Conservation (phyloP, 1,140 invertebrate genomes). For the Polypedilum vanderplanki region DNA sequence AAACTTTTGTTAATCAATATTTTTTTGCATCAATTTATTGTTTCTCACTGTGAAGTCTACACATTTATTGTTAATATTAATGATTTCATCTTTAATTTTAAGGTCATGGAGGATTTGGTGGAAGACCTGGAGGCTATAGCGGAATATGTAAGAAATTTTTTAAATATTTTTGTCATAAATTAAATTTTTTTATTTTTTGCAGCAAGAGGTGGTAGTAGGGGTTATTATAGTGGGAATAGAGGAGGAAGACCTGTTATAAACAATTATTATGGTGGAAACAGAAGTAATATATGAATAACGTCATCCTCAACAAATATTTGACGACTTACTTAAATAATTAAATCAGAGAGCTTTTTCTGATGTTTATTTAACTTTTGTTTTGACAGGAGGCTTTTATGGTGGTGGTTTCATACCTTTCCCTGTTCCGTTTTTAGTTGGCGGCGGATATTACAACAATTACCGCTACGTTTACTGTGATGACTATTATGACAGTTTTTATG, state of each 20-base stretch:
- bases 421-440: neutral
- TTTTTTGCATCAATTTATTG: too few relatives aligned
- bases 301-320: neutral
- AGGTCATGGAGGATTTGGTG: neutral
- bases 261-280: neutral
- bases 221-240: neutral
- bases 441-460: neutral
- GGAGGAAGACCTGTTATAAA: neutral
- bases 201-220: neutral
- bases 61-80: too few relatives aligned
- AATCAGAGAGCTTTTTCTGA: too few relatives aligned
- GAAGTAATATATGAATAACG: neutral
- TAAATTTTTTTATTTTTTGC: too few relatives aligned
- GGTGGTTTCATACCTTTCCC: neutral
- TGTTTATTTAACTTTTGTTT: neutral
- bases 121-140: neutral
- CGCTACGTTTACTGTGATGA: neutral
- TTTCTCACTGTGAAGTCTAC: too few relatives aligned
- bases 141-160: neutral
- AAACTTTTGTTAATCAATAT: too few relatives aligned
- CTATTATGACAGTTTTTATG: neutral
- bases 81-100: neutral
- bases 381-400: neutral
- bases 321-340: neutral
- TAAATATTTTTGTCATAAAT: too few relatives aligned